Evolutionary conservation across 1,140 invertebrate genomes (phyloP), one percentile per base, ranked within the genome.

Genomic region (Sycophaga agraensis): DNA sequence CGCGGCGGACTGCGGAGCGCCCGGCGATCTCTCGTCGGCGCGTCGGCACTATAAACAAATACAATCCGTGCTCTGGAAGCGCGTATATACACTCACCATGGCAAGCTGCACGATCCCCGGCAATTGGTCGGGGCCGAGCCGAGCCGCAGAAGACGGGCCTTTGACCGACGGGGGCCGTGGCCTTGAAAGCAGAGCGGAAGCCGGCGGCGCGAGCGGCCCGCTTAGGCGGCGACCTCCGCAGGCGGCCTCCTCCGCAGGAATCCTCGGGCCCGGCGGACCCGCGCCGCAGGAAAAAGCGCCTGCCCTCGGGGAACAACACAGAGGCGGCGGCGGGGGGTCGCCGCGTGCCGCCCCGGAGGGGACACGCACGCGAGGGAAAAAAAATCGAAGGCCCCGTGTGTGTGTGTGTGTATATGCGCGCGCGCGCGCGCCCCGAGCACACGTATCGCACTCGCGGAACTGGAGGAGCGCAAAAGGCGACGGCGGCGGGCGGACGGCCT

Each of bases 81-180:
- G n/a, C n/a, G n/a, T n/a, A n/a, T n/a, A 14, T 11, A 28, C 31
- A 58, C 57, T 59, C 57, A 59, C 57, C 57, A 59, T 59, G 57
- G 57, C 22, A 50, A 51, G 46, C n/a, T n/a, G n/a, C 45, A 37
- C 40, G 14, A 58, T 58, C 16, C 6, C 31, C 16, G 45, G 16
- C 16, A 40, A 26, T 26, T 22, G 14, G 35, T 37, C 19, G 8
- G 16, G 16, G 9, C 24, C 17, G 11, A 16, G 0, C 0, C 0
- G 17, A 11, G 7, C n/a, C n/a, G n/a, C n/a, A n/a, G n/a, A n/a
- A n/a, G n/a, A n/a, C n/a, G n/a, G n/a, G n/a, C n/a, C n/a, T n/a
- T n/a, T n/a, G n/a, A n/a, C n/a, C n/a, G n/a, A n/a, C n/a, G n/a
- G n/a, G n/a, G n/a, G n/a, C n/a, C n/a, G n/a, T n/a, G n/a, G n/a